Evolutionary conservation across 2,888 invertebrate species (phyloP), one percentile per base, ranked within the genome.

Genomic region (Lamproptera curius): DNA sequence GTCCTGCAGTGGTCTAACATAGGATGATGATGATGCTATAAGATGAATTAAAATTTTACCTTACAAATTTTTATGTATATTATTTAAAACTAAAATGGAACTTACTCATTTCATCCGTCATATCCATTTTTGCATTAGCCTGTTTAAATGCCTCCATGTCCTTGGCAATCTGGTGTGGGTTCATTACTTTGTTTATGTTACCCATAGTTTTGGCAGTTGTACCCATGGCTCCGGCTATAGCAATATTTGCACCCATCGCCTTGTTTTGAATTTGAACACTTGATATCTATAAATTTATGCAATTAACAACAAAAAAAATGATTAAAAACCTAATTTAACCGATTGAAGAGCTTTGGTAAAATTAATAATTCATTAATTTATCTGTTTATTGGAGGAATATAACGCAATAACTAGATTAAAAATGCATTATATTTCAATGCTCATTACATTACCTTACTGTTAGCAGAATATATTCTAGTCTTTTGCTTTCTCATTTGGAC

Each of bases 31-130:
- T n/a, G n/a, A n/a, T n/a, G n/a, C n/a, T n/a, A n/a, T n/a, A n/a
- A n/a, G n/a, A n/a, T n/a, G n/a, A n/a, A n/a, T n/a, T n/a, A n/a
- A n/a, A n/a, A n/a, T n/a, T n/a, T n/a, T n/a, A n/a, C n/a, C n/a
- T n/a, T n/a, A n/a, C n/a, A n/a, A n/a, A n/a, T n/a, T n/a, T n/a
- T n/a, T n/a, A n/a, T n/a, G n/a, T n/a, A n/a, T n/a, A n/a, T n/a
- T n/a, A n/a, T n/a, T n/a, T n/a, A n/a, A n/a, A n/a, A n/a, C n/a
- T n/a, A n/a, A n/a, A n/a, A n/a, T n/a, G 23, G 6, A 16, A 48
- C 92, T 88, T 88, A 95, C 95, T 95, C 93, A 97, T 95, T 88
- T 98, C 97, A 82, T 97, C 97, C 0, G 96, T 95, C 96, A 98
- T 97, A 61, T 94, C 96, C 95, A 97, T 95, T 72, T 94, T 95